These are phyloP conservation scores for Morpho deidamia DNA, from an alignment of 2,888 invertebrate genomes.

Conservation along the genomic window DNA sequence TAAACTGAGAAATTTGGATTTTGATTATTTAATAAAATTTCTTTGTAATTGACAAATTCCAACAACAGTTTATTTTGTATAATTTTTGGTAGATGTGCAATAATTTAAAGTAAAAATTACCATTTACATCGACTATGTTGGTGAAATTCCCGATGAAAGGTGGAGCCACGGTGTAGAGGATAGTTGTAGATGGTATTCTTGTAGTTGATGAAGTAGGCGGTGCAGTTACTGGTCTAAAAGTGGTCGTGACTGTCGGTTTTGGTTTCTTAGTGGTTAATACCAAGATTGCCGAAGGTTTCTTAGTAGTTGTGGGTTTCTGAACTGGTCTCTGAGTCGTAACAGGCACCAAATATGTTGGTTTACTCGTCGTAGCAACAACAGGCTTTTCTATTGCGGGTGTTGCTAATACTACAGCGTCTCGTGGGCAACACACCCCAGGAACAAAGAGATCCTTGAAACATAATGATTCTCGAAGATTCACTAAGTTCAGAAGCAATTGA, in stretches of 20 bases:
- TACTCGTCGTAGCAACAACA: conserved; percentile 51
- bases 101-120: conserved; percentile 39
- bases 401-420: conserved; percentile 41
- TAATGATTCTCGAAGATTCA: conserved; percentile 89
- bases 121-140: conserved; percentile 74
- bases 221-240: conserved; percentile 30
- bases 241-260: conserved; percentile 43
- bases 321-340: conserved; percentile 56
- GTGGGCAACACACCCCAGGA: conserved; percentile 95
- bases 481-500: conserved; percentile 87
- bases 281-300: conserved; percentile 48
- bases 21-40: too few relatives aligned
- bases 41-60: background rate
- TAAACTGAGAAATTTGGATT: too few relatives aligned
- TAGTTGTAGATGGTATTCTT: conserved; percentile 47
- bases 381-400: conserved; percentile 45
- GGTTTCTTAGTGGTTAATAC: conserved; percentile 51
- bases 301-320: conserved; percentile 40
- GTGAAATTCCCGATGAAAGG: conserved; percentile 61
- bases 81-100: too few relatives aligned
- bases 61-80: background rate
- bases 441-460: conserved; percentile 95
- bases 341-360: conserved; percentile 62
- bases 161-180: conserved; percentile 64
- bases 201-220: conserved; percentile 36